phyloP scores from a whole-genome alignment of 2,888 invertebrate genomes.

The Cantharis nigra region DNA sequence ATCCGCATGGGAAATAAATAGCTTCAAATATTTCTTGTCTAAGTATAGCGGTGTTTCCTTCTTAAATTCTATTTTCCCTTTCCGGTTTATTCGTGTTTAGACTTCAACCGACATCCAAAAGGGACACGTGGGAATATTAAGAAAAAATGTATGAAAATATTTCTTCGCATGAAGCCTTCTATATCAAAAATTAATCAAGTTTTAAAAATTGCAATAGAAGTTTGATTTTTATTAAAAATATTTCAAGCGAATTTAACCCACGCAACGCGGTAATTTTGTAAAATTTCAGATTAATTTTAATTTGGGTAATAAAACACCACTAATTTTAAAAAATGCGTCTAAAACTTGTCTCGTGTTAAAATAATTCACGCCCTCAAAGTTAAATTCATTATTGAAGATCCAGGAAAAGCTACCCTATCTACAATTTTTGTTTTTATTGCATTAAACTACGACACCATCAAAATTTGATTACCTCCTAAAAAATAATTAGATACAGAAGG shows the following conservation, averaged over 20 bases:
- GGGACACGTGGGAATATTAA: conserved; percentile 27
- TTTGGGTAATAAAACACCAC: not conserved
- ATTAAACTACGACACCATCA: conserved; percentile 27
- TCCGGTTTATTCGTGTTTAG: conserved; percentile 8
- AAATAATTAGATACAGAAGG: conserved; percentile 22
- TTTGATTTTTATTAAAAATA: not conserved
- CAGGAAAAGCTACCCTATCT: conserved; percentile 1
- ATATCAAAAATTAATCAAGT: not conserved
- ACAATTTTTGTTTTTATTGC: conserved; percentile 20
- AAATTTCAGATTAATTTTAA: not conserved
- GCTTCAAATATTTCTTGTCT: conserved; percentile 9
- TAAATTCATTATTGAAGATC: conserved; percentile 14
- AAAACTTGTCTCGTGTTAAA: not conserved
- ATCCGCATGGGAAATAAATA: conserved; percentile 11
- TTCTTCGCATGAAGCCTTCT: not conserved
- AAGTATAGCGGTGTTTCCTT: conserved; percentile 10
- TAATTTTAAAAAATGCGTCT: not conserved
- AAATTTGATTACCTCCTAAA: conserved; percentile 29
- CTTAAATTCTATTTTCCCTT: conserved; percentile 5
- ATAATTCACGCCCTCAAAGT: conserved; percentile 1
- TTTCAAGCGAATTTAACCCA: not conserved
- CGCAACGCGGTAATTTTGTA: not conserved
- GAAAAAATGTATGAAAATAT: conserved; percentile 24
- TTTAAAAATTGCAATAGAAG: not conserved
- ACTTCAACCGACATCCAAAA: conserved; percentile 15